Conservation (phyloP, 1,140 invertebrate genomes). For the Drosophila sp. region DNA sequence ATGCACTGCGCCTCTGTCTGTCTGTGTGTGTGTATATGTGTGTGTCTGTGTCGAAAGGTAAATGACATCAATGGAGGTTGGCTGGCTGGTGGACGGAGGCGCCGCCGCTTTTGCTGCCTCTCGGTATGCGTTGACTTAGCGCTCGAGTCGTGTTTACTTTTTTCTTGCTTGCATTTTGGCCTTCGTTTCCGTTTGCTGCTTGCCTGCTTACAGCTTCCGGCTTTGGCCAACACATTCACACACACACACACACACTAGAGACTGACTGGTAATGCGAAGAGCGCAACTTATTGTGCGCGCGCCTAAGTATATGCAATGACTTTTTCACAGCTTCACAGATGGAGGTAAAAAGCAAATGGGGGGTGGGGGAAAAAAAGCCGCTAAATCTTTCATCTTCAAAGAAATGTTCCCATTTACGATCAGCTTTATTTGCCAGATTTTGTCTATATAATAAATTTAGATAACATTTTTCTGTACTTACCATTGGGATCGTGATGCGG, state of each 20-base stretch:
- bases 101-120: slow-evolving; percentile 14
- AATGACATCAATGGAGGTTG: slow-evolving; percentile 80
- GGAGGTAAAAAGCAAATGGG: slow-evolving; percentile 22
- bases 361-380: slow-evolving; percentile 14
- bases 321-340: slow-evolving; percentile 22
- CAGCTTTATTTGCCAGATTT: too few relatives aligned
- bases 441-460: too few relatives aligned
- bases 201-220: slow-evolving; percentile 79
- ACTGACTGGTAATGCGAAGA: neutral
- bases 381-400: slow-evolving; percentile 49
- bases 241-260: slow-evolving; percentile 13
- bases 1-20: slow-evolving; percentile 20
- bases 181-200: slow-evolving; percentile 74
- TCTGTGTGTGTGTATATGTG: slow-evolving; percentile 25
- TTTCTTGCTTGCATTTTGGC: slow-evolving; percentile 69
- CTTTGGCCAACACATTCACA: slow-evolving; percentile 50
- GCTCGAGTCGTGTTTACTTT: slow-evolving; percentile 55
- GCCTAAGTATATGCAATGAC: slow-evolving; percentile 68
- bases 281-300: slow-evolving; percentile 63
- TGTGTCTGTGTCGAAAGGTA: slow-evolving; percentile 66
- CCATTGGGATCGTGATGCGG: slow-evolving; percentile 78
- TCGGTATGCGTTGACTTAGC: neutral
- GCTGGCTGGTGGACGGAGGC: slow-evolving; percentile 43
- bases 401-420: too few relatives aligned
- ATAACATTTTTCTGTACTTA: slow-evolving; percentile 39